Evolutionary conservation across 2,797 vertebrate genomes (phyloP), one percentile per base, ranked within the genome.

Genomic region (Arctocebus calabarensis): DNA sequence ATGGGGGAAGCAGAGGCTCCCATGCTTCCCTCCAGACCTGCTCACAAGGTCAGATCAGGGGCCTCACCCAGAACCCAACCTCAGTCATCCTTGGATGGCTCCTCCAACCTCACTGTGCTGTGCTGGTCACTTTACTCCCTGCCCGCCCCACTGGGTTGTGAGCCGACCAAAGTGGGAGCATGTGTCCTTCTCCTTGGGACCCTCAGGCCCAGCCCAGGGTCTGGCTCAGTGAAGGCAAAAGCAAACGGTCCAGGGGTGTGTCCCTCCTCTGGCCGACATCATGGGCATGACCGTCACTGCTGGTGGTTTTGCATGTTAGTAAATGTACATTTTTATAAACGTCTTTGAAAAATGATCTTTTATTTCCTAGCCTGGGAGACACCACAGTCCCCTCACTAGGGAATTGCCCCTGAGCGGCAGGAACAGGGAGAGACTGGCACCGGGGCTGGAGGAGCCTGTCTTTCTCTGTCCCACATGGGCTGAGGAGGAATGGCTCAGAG

Each of bases 1-100:
- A 7, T 17, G 11, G 55, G 45, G 17, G 14, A 3, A 0, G 29
- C 25, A 2, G 0, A 2, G 59, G 66, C 23, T 45, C 19, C 2
- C 14, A 17, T 8, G 2, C 43, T 11, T 37, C 7, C 34, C 32
- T n/a, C n/a, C 7, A 22, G 37, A 45, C 34, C 10, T 16, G 34
- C 55, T 7, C 20, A 13, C 20, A 0, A 1, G 32, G 27, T 59
- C 75, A 55, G 9, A 0, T n/a, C 7, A 74, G 45, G 52, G 11
- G 4, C 22, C 7, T 11, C 1, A 0, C 9, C 23, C 0, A 2
- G 29, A 64, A 3, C 25, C 32, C 6, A 27, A 32, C 2, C 43
- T 43, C 43, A 20, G 7, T 45, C 57, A 13, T 27, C 55, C 48
- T 34, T 32, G 34, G 7, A 45, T 34, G 10, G 1, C 40, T 13